Evolutionary conservation across 2,113 vertebrate genomes (phyloP).

Genomic region (Tenebrosternarchus preto): DNA sequence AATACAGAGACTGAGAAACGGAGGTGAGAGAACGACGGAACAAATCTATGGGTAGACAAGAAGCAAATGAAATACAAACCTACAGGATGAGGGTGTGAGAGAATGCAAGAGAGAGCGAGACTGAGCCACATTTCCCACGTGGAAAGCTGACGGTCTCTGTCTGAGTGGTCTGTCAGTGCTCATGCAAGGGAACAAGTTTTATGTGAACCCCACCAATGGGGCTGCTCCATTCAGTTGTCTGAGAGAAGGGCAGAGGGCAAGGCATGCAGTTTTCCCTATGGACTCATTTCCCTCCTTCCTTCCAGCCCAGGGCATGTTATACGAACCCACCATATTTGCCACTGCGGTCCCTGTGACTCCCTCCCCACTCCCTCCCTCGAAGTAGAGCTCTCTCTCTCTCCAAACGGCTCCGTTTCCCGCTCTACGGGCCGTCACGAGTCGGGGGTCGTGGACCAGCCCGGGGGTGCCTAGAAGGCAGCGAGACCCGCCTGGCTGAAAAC

Average conservation of each 20-base stretch:
- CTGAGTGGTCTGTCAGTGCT: constrained; percentile 22
- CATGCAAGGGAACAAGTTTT: constrained; percentile 20
- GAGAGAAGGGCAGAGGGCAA: constrained; percentile 13
- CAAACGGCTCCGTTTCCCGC: constrained; percentile 52
- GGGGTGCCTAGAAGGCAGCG: too few species aligned
- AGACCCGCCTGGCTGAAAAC: constrained; percentile 50
- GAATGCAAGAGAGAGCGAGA: constrained; percentile 31
- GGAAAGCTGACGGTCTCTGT: constrained; percentile 43
- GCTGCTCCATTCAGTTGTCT: constrained; percentile 32
- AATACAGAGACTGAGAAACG: background rate
- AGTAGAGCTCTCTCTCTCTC: constrained; percentile 66
- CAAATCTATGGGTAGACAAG: too few species aligned
- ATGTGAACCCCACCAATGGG: constrained; percentile 32
- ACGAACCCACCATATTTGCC: constrained; percentile 38
- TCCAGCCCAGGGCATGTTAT: constrained; percentile 44
- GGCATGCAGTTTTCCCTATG: constrained; percentile 36
- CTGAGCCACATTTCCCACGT: constrained; percentile 37
- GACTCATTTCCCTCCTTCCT: constrained; percentile 27
- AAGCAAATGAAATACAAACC: background rate
- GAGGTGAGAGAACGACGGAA: background rate
- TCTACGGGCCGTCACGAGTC: constrained; percentile 52
- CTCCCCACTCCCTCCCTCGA: constrained; percentile 24
- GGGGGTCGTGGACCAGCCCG: background rate
- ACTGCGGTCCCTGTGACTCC: constrained; percentile 12
- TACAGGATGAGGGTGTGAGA: background rate